Conservation (phyloP, 2,888 invertebrate genomes). For the Drosophila mayaguana region DNA sequence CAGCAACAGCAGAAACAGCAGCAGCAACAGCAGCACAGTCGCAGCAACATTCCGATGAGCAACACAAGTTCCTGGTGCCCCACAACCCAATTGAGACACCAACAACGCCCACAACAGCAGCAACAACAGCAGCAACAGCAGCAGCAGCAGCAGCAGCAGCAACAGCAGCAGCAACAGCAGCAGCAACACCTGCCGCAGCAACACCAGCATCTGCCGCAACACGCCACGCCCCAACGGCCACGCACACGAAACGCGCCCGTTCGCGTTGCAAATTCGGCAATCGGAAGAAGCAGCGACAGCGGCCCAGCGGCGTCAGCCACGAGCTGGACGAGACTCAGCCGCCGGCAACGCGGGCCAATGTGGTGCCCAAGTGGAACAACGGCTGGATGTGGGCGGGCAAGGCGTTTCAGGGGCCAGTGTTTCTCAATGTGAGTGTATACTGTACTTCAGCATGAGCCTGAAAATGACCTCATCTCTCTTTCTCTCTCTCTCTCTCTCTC, state of each 20-base stretch:
- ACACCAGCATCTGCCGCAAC: neutral
- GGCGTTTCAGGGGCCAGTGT: constrained; percentile 92
- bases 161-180: neutral
- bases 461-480: neutral
- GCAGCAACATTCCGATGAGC: constrained; percentile 77
- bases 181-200: neutral
- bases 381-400: constrained; percentile 97
- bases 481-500: neutral
- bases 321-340: constrained; percentile 85
- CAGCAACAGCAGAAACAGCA: constrained; percentile 44
- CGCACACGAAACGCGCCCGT: constrained; percentile 82
- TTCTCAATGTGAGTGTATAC: constrained; percentile 90
- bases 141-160: constrained; percentile 5
- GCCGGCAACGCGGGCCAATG: constrained; percentile 84
- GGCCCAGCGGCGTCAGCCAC: constrained; percentile 80
- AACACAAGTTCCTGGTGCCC: constrained; percentile 81
- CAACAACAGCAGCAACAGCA: constrained; percentile 23
- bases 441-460: neutral
- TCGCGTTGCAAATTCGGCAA: constrained; percentile 84
- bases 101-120: constrained; percentile 27
- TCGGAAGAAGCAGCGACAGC: constrained; percentile 82
- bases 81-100: constrained; percentile 46
- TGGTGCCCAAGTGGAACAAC: constrained; percentile 93
- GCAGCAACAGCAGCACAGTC: constrained; percentile 26
- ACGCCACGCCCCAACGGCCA: constrained; percentile 16